Percentiles rank a stretch among this genome's conserved stretches.
These are phyloP conservation scores for Isotomurus palustris DNA, from an alignment of 2,888 invertebrate species.

Conservation along the genomic window DNA sequence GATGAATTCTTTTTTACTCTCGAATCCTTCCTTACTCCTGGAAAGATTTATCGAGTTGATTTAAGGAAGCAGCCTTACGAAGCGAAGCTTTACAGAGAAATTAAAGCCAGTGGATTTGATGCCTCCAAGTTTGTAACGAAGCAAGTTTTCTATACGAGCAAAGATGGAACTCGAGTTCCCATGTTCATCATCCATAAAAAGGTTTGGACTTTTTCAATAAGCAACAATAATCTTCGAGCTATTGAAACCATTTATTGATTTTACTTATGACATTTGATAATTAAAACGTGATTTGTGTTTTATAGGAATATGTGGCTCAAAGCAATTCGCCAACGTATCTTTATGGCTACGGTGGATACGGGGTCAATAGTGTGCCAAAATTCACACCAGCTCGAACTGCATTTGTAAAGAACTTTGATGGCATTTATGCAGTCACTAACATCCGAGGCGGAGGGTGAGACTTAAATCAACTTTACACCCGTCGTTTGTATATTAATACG, in stretches of 20 bases:
- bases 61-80: conserved; percentile 54
- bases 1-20: conserved; percentile 90
- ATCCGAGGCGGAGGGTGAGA: conserved; percentile 80
- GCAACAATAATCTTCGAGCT: too few species aligned
- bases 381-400: conserved; percentile 84
- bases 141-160: conserved; percentile 87
- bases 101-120: conserved; percentile 56
- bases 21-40: conserved; percentile 86
- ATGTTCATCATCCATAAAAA: conserved; percentile 88
- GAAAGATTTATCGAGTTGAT: conserved; percentile 79
- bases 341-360: conserved; percentile 97
- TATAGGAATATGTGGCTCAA: conserved; percentile 50
- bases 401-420: conserved; percentile 83
- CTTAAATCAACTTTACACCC: background rate
- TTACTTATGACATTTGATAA: background rate
- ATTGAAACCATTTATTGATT: too few species aligned
- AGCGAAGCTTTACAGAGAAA: conserved; percentile 62
- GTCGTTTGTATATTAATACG: background rate
- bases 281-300: background rate
- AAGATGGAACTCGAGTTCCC: conserved; percentile 87
- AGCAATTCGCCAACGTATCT: conserved; percentile 74
- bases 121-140: conserved; percentile 70
- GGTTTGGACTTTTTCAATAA: too few species aligned
- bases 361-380: conserved; percentile 80
- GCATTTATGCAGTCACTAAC: conserved; percentile 85